A percentile compares a stretch with the other conserved stretches of the same genome.
These are phyloP conservation scores for Astatoreochromis straeleni DNA, from an alignment of 2,113 vertebrate genomes.

Conservation along the genomic window DNA sequence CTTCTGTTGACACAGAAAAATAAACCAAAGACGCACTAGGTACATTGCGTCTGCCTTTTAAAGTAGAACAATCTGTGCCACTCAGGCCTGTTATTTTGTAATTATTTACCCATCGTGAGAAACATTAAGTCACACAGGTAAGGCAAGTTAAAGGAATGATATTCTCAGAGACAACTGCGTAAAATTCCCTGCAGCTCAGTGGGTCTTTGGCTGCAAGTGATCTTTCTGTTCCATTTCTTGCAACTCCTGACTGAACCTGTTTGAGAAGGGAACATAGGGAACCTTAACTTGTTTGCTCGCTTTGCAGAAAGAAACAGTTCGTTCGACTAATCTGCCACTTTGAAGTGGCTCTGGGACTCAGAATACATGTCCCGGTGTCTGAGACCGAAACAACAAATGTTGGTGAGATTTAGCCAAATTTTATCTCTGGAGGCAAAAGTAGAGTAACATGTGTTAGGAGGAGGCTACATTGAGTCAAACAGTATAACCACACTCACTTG, in stretches of 20 bases:
- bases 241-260: neutral
- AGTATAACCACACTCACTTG: neutral
- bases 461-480: neutral
- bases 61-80: neutral
- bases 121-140: neutral
- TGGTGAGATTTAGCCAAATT: neutral
- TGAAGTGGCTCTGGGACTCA: neutral
- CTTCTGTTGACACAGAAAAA: slow-evolving; percentile 6
- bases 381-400: neutral
- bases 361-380: neutral
- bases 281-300: neutral
- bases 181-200: neutral
- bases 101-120: slow-evolving; percentile 28
- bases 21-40: neutral
- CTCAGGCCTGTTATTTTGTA: slow-evolving; percentile 6
- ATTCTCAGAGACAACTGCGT: neutral
- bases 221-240: neutral
- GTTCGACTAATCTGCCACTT: neutral
- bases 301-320: neutral
- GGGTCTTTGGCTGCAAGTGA: neutral
- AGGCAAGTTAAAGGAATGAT: neutral
- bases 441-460: neutral
- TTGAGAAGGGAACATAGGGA: neutral
- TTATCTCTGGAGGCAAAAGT: neutral
- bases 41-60: neutral